Evolutionary conservation across 2,113 vertebrate species (phyloP).

Genomic region (Lepidothrix coronata): DNA sequence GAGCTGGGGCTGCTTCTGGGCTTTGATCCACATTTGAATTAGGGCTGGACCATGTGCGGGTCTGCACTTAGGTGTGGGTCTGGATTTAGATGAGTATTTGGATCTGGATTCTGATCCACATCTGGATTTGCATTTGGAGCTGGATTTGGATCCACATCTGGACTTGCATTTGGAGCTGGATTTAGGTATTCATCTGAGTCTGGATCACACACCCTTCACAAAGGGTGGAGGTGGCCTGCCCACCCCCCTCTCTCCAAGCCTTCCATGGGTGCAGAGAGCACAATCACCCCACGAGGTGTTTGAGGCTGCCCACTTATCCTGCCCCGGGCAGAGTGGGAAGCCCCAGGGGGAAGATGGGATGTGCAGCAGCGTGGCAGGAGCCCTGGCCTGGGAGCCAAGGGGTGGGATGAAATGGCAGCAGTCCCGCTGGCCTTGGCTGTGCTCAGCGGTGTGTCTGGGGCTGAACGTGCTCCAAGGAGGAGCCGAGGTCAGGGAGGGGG

Average conservation of each 20-base stretch:
- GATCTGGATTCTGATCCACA: background rate
- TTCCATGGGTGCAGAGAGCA: background rate
- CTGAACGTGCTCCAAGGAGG: slow-evolving; percentile 50
- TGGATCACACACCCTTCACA: background rate
- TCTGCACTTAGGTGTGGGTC: background rate
- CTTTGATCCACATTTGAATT: background rate
- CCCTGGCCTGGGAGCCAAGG: background rate
- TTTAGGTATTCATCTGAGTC: background rate
- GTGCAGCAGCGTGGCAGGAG: background rate
- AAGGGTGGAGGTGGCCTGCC: background rate
- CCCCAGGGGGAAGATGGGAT: background rate
- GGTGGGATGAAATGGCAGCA: slow-evolving; percentile 35
- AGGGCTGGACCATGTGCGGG: background rate
- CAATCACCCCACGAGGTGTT: background rate
- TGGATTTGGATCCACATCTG: background rate
- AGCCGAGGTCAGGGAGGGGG: slow-evolving; percentile 53
- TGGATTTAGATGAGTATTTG: background rate
- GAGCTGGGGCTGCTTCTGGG: background rate
- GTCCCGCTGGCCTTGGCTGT: slow-evolving; percentile 20
- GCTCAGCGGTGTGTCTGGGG: background rate
- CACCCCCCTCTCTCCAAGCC: background rate
- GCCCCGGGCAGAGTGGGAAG: background rate
- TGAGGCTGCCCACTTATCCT: background rate
- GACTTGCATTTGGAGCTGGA: background rate
- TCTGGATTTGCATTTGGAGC: background rate